Evolutionary conservation across 2,113 vertebrate genomes (phyloP), one percentile per base, ranked within the genome.

Genomic region (Muscicapa adusta): DNA sequence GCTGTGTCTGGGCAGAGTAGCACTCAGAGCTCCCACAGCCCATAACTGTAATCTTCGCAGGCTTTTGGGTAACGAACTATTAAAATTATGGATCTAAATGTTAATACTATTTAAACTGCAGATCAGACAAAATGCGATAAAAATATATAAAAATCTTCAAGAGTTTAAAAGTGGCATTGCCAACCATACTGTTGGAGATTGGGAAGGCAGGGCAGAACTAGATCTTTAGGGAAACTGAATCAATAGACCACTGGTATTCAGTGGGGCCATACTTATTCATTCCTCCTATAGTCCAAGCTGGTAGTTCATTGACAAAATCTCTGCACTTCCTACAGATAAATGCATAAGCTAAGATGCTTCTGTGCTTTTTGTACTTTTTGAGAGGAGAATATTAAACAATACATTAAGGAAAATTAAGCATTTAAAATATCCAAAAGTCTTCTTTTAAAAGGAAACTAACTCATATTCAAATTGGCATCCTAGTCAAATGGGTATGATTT

Each of bases 381-480:
- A 77, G 38, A 22, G 31, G 25, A 85, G 67, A 91, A 58, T 92
- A 91, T 87, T 74, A 93, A 93, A 86, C 68, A 91, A 93, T 73
- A 26, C 57, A 23, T 70, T 88, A 79, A 70, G 45, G 75, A 78
- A 93, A 91, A 88, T 84, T 88, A 93, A 91, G 78, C 78, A 88
- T 76, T 73, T 78, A 60, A 92, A 88, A 78, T 91, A 92, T 36
- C 58, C 66, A 71, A 56, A 88, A 76, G 63, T 48, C 78, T 94
- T 88, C 33, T 81, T 96, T 85, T 80, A 47, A 86, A 93, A 95
- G 51, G 78, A 95, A 97, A 65, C 74, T 66, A 51, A 29, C 71
- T 94, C 61, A 47, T 94, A 92, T 95, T 97, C 85, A 96, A 89
- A 94, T 92, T 51, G 36, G 13, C 71, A 86, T 67, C 62, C 83